Base-by-base conservation (phyloP, 2,888 invertebrate genomes). In the Hypolimnas misippus region DNA sequence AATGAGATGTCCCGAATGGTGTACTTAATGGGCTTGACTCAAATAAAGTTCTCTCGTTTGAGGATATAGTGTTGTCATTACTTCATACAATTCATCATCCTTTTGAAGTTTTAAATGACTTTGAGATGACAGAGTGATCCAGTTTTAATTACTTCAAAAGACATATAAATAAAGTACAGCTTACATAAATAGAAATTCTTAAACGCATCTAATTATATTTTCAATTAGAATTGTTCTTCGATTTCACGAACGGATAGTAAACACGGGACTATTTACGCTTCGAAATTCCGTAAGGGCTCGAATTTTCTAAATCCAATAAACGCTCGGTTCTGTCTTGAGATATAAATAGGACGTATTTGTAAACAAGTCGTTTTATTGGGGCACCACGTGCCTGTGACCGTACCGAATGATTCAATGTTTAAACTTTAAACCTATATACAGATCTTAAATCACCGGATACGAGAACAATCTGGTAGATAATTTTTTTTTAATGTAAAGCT, bases 261-360 rank as follows among this genome's bases (percentile, higher is more conserved):
- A 16, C 6, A 60, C n/a, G 21, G 35, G 52, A 53, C 53, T 49
- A 53, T 53, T 57, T 52, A 29, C 52, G 14, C 19, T 14, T 52
- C 14, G 21, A 5, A 21, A 46, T 46, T 46, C 44, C 21, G 3
- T 53, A 46, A 60, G 53, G 59, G 3, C 14, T 35, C 29, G 44
- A 57, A 62, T 57, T 57, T 53, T 29, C 31, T 8, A 40, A 50
- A 52, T 56, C 52, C 56, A 56, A 56, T 57, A 57, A 68, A 59
- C 55, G 42, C 49, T 33, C 58, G 55, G 35, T 62, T 53, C 49
- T 38, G 31, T 17, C 61, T 67, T 53, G 59, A 31, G 64, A 63
- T 75, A 77, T 73, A 74, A 76, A 77, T 76, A 76, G 73, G 46
- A 10, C 51, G 61, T 71, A 66, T 73, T 73, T 74, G 76, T 77